These are phyloP conservation scores for Aurelia aurita DNA, from an alignment of 30 jellyfish, hydroid and myxozoan species.

Conservation along the genomic window DNA sequence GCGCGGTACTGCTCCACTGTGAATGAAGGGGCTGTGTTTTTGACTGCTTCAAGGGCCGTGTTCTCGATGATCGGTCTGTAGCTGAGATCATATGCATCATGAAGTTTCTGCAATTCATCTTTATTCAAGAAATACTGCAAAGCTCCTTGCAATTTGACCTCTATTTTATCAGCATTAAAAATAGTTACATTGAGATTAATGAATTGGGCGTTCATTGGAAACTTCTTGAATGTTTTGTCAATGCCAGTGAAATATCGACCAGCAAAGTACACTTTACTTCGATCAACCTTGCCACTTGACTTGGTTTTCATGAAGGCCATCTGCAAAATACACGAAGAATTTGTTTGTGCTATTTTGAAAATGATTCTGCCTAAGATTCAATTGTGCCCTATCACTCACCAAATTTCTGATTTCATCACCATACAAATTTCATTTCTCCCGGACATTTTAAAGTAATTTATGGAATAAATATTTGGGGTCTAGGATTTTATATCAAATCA, in stretches of 20 bases:
- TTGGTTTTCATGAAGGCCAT: conserved; percentile 60
- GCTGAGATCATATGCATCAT: conserved; percentile 74
- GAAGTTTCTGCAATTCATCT: conserved; percentile 64
- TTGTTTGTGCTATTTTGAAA: too few relatives aligned
- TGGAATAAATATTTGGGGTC: too few relatives aligned
- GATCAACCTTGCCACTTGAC: conserved; percentile 67
- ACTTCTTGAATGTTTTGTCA: conserved; percentile 57
- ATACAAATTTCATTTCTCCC: too few relatives aligned
- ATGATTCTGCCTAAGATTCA: too few relatives aligned
- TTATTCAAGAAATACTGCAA: conserved; percentile 59
- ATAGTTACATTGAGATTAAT: neutral
- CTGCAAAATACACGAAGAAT: neutral
- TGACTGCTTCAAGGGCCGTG: conserved; percentile 56
- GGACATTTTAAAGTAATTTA: too few relatives aligned
- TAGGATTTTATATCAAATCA: too few relatives aligned
- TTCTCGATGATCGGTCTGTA: conserved; percentile 64
- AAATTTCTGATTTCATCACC: too few relatives aligned
- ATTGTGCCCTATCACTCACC: too few relatives aligned
- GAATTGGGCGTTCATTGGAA: conserved; percentile 39
- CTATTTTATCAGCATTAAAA: conserved; percentile 57
- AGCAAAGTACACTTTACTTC: conserved; percentile 60
- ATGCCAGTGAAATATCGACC: conserved; percentile 64
- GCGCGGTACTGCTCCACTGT: conserved; percentile 62
- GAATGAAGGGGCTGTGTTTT: conserved; percentile 61
- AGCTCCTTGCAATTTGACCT: conserved; percentile 49